Evolutionary conservation across 2,113 vertebrate genomes (phyloP).

Genomic region (Stigmatopora nigra): DNA sequence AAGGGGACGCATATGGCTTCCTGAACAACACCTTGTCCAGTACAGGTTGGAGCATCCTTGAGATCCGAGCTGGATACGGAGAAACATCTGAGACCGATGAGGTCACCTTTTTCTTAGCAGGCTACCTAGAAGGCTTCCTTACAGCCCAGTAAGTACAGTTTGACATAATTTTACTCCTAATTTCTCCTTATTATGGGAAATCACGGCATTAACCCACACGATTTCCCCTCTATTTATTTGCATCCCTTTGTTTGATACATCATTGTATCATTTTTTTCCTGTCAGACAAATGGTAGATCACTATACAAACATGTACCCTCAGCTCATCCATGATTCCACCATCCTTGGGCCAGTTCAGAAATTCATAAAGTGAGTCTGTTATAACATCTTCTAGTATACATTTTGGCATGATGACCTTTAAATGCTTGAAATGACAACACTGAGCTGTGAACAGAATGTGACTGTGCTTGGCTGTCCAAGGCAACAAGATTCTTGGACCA

Average conservation of each 20-base stretch:
- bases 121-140: constrained; percentile 86
- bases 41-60: constrained; percentile 83
- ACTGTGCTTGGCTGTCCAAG: constrained; percentile 51
- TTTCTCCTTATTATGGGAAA: not conserved
- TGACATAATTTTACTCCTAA: not conserved
- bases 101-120: constrained; percentile 78
- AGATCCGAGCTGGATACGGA: constrained; percentile 83
- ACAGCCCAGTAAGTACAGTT: constrained; percentile 76
- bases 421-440: not conserved
- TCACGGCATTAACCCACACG: not conserved
- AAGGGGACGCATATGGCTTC: constrained; percentile 80
- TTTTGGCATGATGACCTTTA: not conserved
- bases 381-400: not conserved
- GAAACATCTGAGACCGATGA: constrained; percentile 66
- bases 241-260: not conserved
- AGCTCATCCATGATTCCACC: constrained; percentile 69
- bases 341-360: constrained; percentile 63
- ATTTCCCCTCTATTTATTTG: not conserved
- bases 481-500: constrained; percentile 79
- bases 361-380: constrained; percentile 74
- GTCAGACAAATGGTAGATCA: constrained; percentile 82
- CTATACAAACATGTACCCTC: constrained; percentile 82
- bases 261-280: not conserved
- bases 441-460: not conserved
- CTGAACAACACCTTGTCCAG: constrained; percentile 74